These are phyloP conservation scores for Muraenolepis orangiensis DNA, from an alignment of 2,797 vertebrate species.

Conservation along the genomic window DNA sequence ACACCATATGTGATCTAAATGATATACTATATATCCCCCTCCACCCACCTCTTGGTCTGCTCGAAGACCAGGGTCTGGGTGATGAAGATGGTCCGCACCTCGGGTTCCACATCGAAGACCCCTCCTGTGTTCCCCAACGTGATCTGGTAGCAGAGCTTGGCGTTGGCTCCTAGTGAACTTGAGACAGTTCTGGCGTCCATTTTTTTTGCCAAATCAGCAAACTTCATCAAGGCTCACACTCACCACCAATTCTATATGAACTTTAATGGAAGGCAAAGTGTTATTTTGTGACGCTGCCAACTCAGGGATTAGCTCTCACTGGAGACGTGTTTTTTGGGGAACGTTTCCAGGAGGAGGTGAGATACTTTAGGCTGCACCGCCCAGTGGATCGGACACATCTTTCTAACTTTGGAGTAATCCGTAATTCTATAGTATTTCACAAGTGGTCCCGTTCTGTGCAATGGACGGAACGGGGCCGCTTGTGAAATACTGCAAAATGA, in stretches of 20 bases:
- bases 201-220: background rate
- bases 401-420: too few species aligned
- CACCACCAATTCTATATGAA: background rate
- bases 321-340: background rate
- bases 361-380: too few species aligned
- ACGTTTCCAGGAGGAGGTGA: too few species aligned
- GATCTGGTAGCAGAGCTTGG: conserved; percentile 88
- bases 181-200: background rate
- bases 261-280: background rate
- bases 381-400: too few species aligned
- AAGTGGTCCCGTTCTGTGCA: background rate
- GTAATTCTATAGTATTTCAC: background rate
- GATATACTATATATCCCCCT: too few species aligned
- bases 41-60: conserved; percentile 72
- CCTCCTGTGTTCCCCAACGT: conserved; percentile 83
- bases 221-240: background rate
- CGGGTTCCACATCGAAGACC: conserved; percentile 83
- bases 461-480: background rate
- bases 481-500: too few species aligned
- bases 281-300: background rate
- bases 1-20: too few species aligned
- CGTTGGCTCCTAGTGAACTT: conserved; percentile 78
- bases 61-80: conserved; percentile 86
- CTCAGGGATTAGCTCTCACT: background rate
- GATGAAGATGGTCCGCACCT: conserved; percentile 85